These are phyloP conservation scores for Pagetopsis macropterus DNA, from an alignment of 2,797 vertebrate species.

Conservation along the genomic window DNA sequence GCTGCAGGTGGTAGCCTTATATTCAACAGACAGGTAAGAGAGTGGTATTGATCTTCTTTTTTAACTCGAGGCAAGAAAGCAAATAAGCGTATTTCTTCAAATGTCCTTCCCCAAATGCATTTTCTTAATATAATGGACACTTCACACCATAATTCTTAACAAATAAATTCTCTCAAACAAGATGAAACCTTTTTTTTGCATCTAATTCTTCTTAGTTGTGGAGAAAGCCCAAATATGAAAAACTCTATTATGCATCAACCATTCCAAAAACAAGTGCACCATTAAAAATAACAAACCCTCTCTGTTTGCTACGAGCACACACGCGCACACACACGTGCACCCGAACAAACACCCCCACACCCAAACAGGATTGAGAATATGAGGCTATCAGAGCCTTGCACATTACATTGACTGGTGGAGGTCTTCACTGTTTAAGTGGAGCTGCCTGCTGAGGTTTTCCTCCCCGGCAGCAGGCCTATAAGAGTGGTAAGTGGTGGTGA, in stretches of 20 bases:
- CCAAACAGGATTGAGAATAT: constrained; percentile 63
- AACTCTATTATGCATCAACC: constrained; percentile 8
- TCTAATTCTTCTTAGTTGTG: constrained; percentile 1
- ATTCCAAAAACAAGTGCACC: constrained; percentile 25
- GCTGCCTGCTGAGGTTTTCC: constrained; percentile 78
- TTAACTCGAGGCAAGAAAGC: background rate
- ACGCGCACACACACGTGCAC: constrained; percentile 8
- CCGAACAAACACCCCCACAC: constrained; percentile 40
- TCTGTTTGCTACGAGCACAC: constrained; percentile 6
- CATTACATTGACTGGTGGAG: constrained; percentile 82
- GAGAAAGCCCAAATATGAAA: constrained; percentile 19
- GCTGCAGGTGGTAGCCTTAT: background rate
- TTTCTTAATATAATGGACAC: background rate
- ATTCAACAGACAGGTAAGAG: constrained; percentile 4
- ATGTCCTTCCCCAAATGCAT: background rate
- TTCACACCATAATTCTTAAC: background rate
- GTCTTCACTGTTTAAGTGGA: constrained; percentile 79
- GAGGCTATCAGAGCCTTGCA: constrained; percentile 70
- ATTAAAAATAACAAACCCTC: constrained; percentile 30
- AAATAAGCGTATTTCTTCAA: background rate
- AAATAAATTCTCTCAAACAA: background rate
- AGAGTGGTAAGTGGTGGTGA: constrained; percentile 83
- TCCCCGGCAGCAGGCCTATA: constrained; percentile 75
- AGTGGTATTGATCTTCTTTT: constrained; percentile 5
- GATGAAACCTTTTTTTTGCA: background rate